phyloP scores from a whole-genome alignment of 2,888 invertebrate genomes.

The Muschampia plurimacula region DNA sequence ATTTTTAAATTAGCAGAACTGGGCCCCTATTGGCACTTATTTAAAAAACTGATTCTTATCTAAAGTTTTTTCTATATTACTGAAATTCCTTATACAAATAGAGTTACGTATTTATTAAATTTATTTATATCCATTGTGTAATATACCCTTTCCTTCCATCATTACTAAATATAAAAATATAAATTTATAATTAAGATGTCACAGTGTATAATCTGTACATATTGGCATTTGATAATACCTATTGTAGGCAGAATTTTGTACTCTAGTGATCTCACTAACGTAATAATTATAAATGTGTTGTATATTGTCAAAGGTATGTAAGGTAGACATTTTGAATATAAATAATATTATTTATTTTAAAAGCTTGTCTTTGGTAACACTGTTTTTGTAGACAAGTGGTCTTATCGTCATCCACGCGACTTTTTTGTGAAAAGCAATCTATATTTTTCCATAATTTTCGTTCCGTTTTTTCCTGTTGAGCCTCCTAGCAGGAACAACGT shows the following conservation, averaged over 20 bases:
- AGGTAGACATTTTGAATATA: not conserved
- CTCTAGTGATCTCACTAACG: constrained; percentile 46
- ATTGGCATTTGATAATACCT: constrained; percentile 44
- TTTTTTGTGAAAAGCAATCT: too few species aligned
- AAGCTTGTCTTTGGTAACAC: too few species aligned
- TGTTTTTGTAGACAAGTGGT: too few species aligned
- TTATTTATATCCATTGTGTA: constrained; percentile 3
- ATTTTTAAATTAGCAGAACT: too few species aligned
- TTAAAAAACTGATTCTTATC: too few species aligned
- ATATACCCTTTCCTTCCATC: constrained; percentile 17
- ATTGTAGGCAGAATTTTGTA: constrained; percentile 41
- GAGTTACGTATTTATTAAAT: constrained; percentile 3
- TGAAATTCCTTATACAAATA: not conserved
- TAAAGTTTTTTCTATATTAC: not conserved
- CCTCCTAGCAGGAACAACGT: too few species aligned
- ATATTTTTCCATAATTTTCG: too few species aligned
- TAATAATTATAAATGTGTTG: constrained; percentile 7
- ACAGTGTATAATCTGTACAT: constrained; percentile 41
- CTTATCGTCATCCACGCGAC: too few species aligned
- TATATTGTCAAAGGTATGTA: constrained; percentile 14
- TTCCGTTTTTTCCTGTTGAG: too few species aligned
- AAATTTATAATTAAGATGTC: constrained; percentile 5
- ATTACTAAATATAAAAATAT: constrained; percentile 19
- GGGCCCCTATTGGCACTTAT: too few species aligned
- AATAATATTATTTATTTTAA: not conserved